These are phyloP conservation scores for Limnephilus marmoratus DNA, from an alignment of 2,888 invertebrate species.

Conservation along the genomic window DNA sequence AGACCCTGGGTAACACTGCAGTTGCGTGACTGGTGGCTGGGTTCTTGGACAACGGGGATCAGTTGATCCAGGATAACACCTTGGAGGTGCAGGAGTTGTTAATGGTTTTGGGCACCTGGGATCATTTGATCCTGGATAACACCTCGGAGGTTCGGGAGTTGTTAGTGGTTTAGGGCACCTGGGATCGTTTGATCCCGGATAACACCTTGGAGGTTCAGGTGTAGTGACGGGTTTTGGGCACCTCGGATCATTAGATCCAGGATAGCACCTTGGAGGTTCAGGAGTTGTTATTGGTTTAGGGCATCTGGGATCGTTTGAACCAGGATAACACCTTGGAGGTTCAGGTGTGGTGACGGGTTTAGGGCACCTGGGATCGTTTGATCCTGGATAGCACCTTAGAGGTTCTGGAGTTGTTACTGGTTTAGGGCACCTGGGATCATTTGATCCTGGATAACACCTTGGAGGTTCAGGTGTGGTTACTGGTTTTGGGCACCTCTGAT, in stretches of 20 bases:
- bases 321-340: slow-evolving; percentile 67
- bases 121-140: slow-evolving; percentile 70
- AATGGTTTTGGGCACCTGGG: slow-evolving; percentile 67
- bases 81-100: slow-evolving; percentile 67
- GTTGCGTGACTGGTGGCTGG: slow-evolving; percentile 66
- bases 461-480: slow-evolving; percentile 64
- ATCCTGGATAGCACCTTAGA: slow-evolving; percentile 68
- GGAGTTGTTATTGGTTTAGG: slow-evolving; percentile 59
- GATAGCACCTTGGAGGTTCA: slow-evolving; percentile 69
- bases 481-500: slow-evolving; percentile 69
- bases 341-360: slow-evolving; percentile 67
- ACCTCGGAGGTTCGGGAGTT: slow-evolving; percentile 67
- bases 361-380: slow-evolving; percentile 67
- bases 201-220: slow-evolving; percentile 64
- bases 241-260: slow-evolving; percentile 71
- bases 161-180: slow-evolving; percentile 69
- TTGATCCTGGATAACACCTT: slow-evolving; percentile 69
- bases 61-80: slow-evolving; percentile 68
- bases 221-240: slow-evolving; percentile 63
- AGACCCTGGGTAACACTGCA: slow-evolving; percentile 68
- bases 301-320: slow-evolving; percentile 66
- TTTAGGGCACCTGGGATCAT: slow-evolving; percentile 68
- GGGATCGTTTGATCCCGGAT: slow-evolving; percentile 70
- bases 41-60: too few relatives aligned
- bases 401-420: slow-evolving; percentile 67